Evolutionary conservation across 2,888 invertebrate species (phyloP), one percentile per base, ranked within the genome.

Genomic region (Exephanes ischioxanthus): DNA sequence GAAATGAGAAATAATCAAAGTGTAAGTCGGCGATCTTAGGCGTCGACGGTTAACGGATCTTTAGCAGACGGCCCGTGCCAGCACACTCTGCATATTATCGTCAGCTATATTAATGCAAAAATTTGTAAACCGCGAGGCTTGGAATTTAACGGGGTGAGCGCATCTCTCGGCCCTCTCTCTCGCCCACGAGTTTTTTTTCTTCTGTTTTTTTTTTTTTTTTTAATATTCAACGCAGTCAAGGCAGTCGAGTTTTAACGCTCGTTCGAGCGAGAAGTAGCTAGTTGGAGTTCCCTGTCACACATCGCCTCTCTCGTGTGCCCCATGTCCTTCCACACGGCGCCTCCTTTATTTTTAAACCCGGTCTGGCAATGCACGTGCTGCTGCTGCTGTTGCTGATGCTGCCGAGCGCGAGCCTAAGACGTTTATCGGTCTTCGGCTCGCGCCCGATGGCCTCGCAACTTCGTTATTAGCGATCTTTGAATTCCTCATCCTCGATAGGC

Each of bases 321-420:
- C 66, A 79, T 84, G 83, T 83, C 71, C 78, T 85, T 83, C 83
- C 79, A 83, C 86, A 87, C 89, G 89, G 90, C 90, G 90, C 83
- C 89, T 89, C 87, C 88, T 87, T 89, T 89, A 90, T 91, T 90
- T 90, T 91, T 90, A 90, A 91, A 89, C 88, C 85, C 61, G 76
- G 66, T 78, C 82, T 70, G 78, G 70, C 83, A 84, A 84, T 85
- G 83, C 86, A 72, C 87, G 86, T 83, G 85, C 84, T 86, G 82
- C 79, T 78, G 85, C 85, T 78, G 80, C 80, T 45, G 79, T 22
- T n/a, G 58, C 80, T 51, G 79, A 22, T n/a, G 58, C 68, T 80
- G 30, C 22, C 75, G 84, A 55, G 70, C 63, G 66, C 51, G 67
- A 41, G 61, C 58, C 68, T 63, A 71, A 78, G 83, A 77, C 80